Conservation (phyloP, 2,888 invertebrate genomes). For the Xestobium rufovillosum region DNA sequence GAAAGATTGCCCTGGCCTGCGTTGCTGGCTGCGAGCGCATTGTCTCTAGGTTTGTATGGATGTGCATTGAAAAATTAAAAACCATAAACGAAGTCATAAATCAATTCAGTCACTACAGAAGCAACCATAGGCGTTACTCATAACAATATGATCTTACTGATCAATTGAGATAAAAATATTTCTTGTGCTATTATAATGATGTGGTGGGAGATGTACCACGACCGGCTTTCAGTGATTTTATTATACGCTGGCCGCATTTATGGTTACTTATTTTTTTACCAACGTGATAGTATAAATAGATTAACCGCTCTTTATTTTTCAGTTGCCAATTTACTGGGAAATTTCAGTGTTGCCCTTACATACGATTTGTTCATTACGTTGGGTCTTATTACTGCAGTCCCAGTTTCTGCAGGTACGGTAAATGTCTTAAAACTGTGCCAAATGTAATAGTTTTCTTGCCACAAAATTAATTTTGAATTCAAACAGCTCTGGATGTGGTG, state of each 20-base stretch:
- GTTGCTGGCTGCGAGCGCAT: constrained; percentile 69
- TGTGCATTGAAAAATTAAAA: no score
- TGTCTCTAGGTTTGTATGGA: constrained; percentile 65
- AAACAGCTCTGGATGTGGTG: constrained; percentile 78
- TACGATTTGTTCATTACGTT: constrained; percentile 93
- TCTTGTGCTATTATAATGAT: no score
- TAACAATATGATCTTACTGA: not conserved
- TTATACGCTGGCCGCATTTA: no score
- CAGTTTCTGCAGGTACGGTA: constrained; percentile 81
- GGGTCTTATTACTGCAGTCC: constrained; percentile 88
- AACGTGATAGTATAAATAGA: no score
- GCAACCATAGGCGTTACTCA: no score
- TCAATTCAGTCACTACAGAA: no score
- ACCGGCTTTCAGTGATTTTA: no score
- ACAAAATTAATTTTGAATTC: constrained; percentile 23
- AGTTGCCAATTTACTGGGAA: constrained; percentile 89
- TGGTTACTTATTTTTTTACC: no score
- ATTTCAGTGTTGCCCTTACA: constrained; percentile 88
- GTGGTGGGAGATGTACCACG: no score
- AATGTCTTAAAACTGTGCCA: constrained; percentile 1
- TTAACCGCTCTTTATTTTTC: no score
- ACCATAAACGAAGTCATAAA: no score
- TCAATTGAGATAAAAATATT: constrained; percentile 3
- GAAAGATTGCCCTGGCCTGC: constrained; percentile 82
- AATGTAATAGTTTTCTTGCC: not conserved